Conservation (phyloP, 2,797 vertebrate species). For the Galaxias olidus region DNA sequence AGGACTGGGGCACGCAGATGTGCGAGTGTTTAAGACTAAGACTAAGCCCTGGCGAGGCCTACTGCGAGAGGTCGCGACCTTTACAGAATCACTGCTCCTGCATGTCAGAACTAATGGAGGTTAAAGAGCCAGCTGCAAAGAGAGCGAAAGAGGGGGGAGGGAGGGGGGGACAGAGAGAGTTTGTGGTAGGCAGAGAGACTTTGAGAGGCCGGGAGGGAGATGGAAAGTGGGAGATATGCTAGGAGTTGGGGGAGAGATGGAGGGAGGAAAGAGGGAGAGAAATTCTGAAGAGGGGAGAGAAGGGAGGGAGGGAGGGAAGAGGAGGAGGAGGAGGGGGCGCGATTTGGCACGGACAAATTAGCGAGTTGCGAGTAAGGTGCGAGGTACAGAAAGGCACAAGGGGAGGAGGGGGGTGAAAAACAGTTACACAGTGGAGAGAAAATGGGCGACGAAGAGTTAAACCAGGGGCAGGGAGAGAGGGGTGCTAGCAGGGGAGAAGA, state of each 20-base stretch:
- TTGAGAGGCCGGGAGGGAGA: conserved; percentile 12
- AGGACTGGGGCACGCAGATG: conserved; percentile 72
- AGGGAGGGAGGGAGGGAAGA: not conserved
- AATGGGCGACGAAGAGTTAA: conserved; percentile 2
- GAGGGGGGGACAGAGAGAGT: conserved; percentile 12
- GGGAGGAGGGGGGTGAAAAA: too few relatives aligned
- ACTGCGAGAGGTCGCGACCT: conserved; percentile 79
- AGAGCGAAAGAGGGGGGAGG: conserved; percentile 27
- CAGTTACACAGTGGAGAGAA: not conserved
- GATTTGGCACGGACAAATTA: too few relatives aligned
- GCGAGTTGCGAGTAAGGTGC: too few relatives aligned
- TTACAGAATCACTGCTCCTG: conserved; percentile 90
- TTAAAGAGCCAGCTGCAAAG: conserved; percentile 68
- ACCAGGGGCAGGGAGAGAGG: not conserved
- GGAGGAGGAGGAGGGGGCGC: not conserved
- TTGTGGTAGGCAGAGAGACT: conserved; percentile 3
- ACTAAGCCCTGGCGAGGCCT: conserved; percentile 68
- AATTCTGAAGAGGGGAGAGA: too few relatives aligned
- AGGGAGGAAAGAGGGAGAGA: conserved; percentile 21
- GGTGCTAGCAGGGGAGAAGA: too few relatives aligned
- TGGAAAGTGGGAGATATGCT: conserved; percentile 2
- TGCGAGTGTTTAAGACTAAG: conserved; percentile 69
- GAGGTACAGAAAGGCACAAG: too few relatives aligned
- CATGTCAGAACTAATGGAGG: conserved; percentile 85
- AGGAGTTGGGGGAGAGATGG: conserved; percentile 23